Percentiles rank a stretch among this genome's conserved stretches.
phyloP scores from a whole-genome alignment of 2,888 invertebrate species.

The Amiota mariae region DNA sequence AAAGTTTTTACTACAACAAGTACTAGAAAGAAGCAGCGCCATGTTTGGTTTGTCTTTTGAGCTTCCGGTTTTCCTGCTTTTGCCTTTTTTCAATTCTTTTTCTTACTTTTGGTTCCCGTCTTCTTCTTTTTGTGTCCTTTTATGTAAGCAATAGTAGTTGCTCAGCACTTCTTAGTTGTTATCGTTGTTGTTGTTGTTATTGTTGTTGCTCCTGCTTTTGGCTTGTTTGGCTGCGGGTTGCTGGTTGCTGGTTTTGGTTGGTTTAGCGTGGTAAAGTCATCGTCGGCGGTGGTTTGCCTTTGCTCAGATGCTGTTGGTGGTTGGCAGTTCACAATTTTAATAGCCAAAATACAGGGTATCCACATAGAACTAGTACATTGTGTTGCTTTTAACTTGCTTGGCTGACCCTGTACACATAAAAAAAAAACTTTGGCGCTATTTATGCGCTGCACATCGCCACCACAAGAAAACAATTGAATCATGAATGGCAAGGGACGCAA shows the following conservation, averaged over 20 bases:
- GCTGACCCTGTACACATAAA: slow-evolving; percentile 13
- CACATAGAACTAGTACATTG: background rate
- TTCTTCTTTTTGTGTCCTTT: slow-evolving; percentile 17
- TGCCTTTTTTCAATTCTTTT: slow-evolving; percentile 40
- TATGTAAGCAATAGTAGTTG: slow-evolving; percentile 24
- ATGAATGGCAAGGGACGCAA: slow-evolving; percentile 23
- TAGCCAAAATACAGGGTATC: slow-evolving; percentile 20
- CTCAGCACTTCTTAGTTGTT: slow-evolving; percentile 22
- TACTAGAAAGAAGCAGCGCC: slow-evolving; percentile 55
- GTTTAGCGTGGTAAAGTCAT: slow-evolving; percentile 24
- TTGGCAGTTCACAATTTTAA: no score
- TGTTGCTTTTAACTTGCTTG: no score
- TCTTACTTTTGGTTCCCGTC: slow-evolving; percentile 34
- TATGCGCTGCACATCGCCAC: slow-evolving; percentile 49
- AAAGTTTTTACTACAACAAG: no score
- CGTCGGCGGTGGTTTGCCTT: background rate
- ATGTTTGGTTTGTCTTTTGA: slow-evolving; percentile 73
- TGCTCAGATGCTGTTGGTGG: slow-evolving; percentile 9
- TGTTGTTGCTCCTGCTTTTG: slow-evolving; percentile 12
- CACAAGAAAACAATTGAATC: slow-evolving; percentile 40
- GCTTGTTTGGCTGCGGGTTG: slow-evolving; percentile 37
- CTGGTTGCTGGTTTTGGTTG: slow-evolving; percentile 27
- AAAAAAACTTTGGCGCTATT: slow-evolving; percentile 40
- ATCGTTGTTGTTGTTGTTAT: slow-evolving; percentile 28
- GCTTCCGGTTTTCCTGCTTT: slow-evolving; percentile 60